phyloP scores from a whole-genome alignment of 2,113 vertebrate genomes.

The Etheostoma spectabile region DNA sequence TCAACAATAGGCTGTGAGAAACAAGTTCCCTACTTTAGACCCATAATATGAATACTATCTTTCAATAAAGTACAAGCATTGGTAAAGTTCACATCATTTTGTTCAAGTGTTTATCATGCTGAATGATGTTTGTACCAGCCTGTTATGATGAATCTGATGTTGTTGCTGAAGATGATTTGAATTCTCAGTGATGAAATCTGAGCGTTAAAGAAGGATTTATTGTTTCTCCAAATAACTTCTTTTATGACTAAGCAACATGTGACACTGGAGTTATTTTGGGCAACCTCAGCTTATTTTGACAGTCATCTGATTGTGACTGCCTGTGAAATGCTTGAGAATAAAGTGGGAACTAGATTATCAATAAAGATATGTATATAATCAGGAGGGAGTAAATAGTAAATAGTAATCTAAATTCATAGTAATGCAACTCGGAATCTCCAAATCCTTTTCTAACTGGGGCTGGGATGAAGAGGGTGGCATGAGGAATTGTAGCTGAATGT shows the following conservation, averaged over 20 bases:
- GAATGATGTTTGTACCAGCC: background rate
- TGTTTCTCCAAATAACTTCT: background rate
- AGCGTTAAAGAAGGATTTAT: background rate
- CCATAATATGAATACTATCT: conserved; percentile 31
- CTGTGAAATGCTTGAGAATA: conserved; percentile 15
- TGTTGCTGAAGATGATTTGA: background rate
- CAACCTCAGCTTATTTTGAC: background rate
- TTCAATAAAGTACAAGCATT: background rate
- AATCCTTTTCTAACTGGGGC: conserved; percentile 5
- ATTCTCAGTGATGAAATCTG: background rate
- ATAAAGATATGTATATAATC: conserved; percentile 11
- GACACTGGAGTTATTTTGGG: conserved; percentile 16
- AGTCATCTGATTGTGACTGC: conserved; percentile 25
- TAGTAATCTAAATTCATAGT: conserved; percentile 34
- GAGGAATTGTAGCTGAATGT: conserved; percentile 11
- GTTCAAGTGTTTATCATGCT: conserved; percentile 6
- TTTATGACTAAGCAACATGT: conserved; percentile 16
- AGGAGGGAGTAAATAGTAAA: conserved; percentile 17
- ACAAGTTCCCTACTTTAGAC: background rate
- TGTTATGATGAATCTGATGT: background rate
- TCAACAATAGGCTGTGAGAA: conserved; percentile 25
- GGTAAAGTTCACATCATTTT: background rate
- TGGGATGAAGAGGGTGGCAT: conserved; percentile 8
- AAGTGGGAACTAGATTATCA: conserved; percentile 13
- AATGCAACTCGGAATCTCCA: conserved; percentile 36